These are phyloP conservation scores for Hoplodrina ambigua DNA, from an alignment of 2,888 invertebrate species.

Conservation along the genomic window DNA sequence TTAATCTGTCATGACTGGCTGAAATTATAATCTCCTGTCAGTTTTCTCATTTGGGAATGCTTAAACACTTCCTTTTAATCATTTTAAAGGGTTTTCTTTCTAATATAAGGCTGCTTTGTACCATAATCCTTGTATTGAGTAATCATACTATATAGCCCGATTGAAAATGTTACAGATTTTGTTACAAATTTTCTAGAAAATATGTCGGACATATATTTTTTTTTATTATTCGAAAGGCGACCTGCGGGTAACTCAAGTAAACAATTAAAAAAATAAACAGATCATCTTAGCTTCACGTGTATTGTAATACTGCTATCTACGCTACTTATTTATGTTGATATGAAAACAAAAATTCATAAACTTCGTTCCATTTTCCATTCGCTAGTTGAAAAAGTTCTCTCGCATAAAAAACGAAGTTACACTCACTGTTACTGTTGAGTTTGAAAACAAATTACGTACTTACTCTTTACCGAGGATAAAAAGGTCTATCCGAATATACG, in stretches of 20 bases:
- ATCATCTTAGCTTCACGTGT: conserved; percentile 9
- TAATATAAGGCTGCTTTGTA: conserved; percentile 2
- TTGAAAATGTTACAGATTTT: no score
- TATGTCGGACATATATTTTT: no score
- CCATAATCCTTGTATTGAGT: background rate
- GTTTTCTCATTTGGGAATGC: conserved; percentile 35
- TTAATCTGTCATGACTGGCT: conserved; percentile 52
- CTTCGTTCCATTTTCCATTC: conserved; percentile 23
- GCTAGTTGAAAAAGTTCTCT: conserved; percentile 48
- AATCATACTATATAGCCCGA: no score
- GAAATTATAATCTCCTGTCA: conserved; percentile 37
- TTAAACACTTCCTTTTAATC: conserved; percentile 22
- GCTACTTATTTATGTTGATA: conserved; percentile 35
- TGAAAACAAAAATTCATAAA: conserved; percentile 42
- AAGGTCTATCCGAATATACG: conserved; percentile 14
- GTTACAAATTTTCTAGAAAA: no score
- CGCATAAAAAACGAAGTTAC: conserved; percentile 40
- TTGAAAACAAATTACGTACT: conserved; percentile 47
- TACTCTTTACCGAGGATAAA: conserved; percentile 24
- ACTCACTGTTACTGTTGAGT: conserved; percentile 17
- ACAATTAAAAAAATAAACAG: background rate
- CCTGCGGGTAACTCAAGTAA: background rate
- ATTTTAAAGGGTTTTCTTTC: conserved; percentile 16
- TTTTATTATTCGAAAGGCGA: no score
- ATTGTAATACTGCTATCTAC: conserved; percentile 14